Conservation (phyloP, 2,113 vertebrate species). For the Vulpes vulpes region DNA sequence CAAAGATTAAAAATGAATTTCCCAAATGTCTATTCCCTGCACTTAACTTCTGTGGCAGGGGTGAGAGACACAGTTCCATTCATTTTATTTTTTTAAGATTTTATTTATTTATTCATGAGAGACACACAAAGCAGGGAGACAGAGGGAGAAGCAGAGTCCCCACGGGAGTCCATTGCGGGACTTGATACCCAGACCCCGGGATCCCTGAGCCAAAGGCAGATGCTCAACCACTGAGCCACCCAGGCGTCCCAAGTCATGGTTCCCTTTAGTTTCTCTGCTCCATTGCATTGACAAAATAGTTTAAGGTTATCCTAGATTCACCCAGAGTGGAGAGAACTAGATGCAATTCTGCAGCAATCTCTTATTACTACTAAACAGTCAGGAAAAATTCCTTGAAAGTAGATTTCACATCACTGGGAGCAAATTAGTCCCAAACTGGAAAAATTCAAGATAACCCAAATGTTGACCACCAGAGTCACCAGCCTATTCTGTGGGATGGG, state of each 20-base stretch:
- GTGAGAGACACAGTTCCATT: not conserved
- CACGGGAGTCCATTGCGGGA: no score
- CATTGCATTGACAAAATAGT: not conserved
- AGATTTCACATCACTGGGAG: conserved; percentile 14
- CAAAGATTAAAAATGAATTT: conserved; percentile 8
- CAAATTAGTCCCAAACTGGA: conserved; percentile 12
- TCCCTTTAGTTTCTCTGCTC: not conserved
- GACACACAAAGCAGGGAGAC: no score
- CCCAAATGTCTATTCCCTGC: not conserved
- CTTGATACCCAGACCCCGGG: no score
- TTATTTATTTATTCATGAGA: no score
- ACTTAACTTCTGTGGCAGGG: not conserved
- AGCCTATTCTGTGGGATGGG: not conserved
- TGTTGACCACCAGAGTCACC: not conserved
- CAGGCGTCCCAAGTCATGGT: no score
- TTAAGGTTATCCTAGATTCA: not conserved
- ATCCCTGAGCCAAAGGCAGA: no score
- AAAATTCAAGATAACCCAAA: not conserved
- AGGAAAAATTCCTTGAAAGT: not conserved
- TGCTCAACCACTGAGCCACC: no score
- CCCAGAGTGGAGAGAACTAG: not conserved
- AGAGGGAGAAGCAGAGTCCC: no score
- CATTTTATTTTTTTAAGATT: no score
- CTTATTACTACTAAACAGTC: conserved; percentile 3
- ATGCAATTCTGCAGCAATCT: not conserved